phyloP scores from a whole-genome alignment of 1,140 invertebrate species.

The Cotesia typhae region DNA sequence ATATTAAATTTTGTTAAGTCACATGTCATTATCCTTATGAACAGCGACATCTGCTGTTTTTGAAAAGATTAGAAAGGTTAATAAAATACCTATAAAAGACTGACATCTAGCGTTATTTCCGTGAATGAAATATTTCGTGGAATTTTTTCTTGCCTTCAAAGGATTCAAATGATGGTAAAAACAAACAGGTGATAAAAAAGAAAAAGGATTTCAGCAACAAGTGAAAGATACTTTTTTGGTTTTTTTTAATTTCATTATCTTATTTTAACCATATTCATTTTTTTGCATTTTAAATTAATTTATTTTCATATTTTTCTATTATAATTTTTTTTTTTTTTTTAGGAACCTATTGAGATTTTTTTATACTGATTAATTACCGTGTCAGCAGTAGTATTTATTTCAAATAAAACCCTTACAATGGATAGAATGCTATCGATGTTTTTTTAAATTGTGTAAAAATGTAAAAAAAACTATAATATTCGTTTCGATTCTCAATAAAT shows the following conservation, averaged over 20 bases:
- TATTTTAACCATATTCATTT: no score
- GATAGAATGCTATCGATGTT: no score
- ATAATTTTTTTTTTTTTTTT: no score
- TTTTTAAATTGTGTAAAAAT: no score
- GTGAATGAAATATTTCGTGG: slow-evolving; percentile 43
- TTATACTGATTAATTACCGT: no score
- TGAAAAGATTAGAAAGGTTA: background rate
- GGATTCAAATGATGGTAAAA: slow-evolving; percentile 16
- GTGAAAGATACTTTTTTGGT: background rate
- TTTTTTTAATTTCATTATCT: no score
- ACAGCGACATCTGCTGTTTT: slow-evolving; percentile 26
- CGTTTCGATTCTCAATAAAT: no score
- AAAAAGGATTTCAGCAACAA: slow-evolving; percentile 20
- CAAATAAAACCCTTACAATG: no score
- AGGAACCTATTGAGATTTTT: no score
- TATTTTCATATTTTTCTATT: no score
- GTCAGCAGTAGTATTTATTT: no score
- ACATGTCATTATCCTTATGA: slow-evolving; percentile 2
- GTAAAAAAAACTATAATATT: no score
- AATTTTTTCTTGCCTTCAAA: slow-evolving; percentile 35
- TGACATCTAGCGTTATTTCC: slow-evolving; percentile 39
- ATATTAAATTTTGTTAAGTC: slow-evolving; percentile 9
- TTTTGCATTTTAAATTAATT: background rate
- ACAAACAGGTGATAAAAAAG: slow-evolving; percentile 9
- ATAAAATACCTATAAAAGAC: slow-evolving; percentile 18